These are phyloP conservation scores for Nemurella pictetii DNA, from an alignment of 2,888 invertebrate genomes.

Conservation along the genomic window DNA sequence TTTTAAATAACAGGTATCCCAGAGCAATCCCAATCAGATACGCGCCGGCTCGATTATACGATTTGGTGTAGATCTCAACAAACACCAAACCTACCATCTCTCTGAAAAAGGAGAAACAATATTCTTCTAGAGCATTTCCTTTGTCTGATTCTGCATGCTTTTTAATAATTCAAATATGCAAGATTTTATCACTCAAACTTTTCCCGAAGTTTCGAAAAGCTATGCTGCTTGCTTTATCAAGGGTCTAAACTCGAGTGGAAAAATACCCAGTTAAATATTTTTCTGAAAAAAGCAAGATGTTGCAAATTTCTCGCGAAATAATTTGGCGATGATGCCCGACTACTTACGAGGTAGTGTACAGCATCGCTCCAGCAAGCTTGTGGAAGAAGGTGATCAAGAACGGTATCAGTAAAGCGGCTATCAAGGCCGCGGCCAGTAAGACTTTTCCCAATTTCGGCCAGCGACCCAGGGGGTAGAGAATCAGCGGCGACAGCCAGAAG, in stretches of 20 bases:
- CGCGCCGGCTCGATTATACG: constrained; percentile 33
- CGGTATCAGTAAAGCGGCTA: constrained; percentile 56
- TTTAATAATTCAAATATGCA: too few species aligned
- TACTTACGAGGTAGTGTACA: constrained; percentile 27
- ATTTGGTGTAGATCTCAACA: constrained; percentile 26
- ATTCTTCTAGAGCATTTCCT: too few species aligned
- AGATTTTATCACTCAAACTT: too few species aligned
- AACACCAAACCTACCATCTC: constrained; percentile 14
- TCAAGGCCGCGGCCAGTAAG: constrained; percentile 50
- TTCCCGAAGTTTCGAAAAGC: too few species aligned
- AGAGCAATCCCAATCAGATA: constrained; percentile 35
- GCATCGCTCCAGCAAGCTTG: constrained; percentile 28
- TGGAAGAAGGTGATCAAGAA: constrained; percentile 56
- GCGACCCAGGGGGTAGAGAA: constrained; percentile 46
- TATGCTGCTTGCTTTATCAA: too few species aligned
- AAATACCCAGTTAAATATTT: too few species aligned
- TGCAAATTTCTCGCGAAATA: too few species aligned
- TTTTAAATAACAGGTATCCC: constrained; percentile 28
- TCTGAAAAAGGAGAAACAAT: too few species aligned
- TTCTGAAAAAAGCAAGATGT: too few species aligned
- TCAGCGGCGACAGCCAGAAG: constrained; percentile 60
- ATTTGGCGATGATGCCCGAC: too few species aligned
- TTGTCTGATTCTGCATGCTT: too few species aligned
- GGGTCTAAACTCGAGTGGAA: too few species aligned
- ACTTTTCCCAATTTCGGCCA: constrained; percentile 50